Evolutionary conservation across 2,888 invertebrate genomes (phyloP).

Genomic region (Meiosimyza decipiens): DNA sequence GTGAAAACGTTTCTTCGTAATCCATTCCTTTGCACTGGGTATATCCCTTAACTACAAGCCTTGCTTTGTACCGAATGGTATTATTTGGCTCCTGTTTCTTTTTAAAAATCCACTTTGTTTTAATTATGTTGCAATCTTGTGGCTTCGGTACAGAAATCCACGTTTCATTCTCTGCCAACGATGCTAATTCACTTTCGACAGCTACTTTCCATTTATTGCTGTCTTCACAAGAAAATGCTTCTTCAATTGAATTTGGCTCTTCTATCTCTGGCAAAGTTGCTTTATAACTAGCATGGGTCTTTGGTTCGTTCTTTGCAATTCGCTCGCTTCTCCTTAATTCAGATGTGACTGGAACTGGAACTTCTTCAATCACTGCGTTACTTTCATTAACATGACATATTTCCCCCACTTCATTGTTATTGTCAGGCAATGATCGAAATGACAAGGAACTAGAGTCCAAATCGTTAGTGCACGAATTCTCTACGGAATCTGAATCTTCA

Average conservation of each 20-base stretch:
- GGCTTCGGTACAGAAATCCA: neutral
- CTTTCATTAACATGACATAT: neutral
- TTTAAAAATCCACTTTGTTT: neutral
- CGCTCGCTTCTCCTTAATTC: neutral
- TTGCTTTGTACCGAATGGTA: conserved; percentile 1
- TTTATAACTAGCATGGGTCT: neutral
- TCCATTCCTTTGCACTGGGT: neutral
- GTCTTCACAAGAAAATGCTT: neutral
- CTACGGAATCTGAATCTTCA: too few relatives aligned
- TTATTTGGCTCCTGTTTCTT: neutral
- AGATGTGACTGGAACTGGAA: neutral
- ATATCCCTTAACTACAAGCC: neutral
- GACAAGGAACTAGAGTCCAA: neutral
- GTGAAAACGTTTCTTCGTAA: conserved; percentile 16
- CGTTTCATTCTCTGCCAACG: neutral
- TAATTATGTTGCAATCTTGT: too few relatives aligned
- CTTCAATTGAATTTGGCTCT: neutral
- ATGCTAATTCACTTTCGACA: neutral
- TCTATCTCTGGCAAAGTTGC: neutral
- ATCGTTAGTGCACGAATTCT: too few relatives aligned
- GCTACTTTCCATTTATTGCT: neutral
- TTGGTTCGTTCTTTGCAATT: neutral
- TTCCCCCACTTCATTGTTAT: conserved; percentile 17
- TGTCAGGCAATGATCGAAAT: neutral
- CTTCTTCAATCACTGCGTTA: neutral